Conservation (phyloP, 2,797 vertebrate genomes). For the Graptemys geographica region DNA sequence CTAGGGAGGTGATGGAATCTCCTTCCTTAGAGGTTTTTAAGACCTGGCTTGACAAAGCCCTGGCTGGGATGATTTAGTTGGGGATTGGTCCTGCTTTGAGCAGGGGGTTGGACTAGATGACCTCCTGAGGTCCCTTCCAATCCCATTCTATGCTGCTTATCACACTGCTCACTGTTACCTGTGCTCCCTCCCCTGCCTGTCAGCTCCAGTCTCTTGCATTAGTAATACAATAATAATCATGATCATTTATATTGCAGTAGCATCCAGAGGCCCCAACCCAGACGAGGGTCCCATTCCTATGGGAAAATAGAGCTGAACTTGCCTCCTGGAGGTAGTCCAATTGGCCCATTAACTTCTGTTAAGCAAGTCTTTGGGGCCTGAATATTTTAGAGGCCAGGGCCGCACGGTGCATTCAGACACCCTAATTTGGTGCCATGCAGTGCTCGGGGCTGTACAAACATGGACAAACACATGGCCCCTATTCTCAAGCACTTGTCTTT, state of each 20-base stretch:
- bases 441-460: neutral
- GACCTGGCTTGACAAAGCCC: too few species aligned
- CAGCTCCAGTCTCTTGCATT: neutral
- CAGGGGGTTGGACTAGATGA: too few species aligned
- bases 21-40: too few species aligned
- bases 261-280: neutral
- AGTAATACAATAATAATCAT: neutral
- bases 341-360: too few species aligned
- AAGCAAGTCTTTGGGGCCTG: neutral
- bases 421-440: neutral
- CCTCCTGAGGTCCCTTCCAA: too few species aligned
- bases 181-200: neutral
- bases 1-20: too few species aligned
- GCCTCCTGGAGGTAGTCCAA: too few species aligned
- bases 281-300: neutral
- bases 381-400: neutral
- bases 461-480: neutral
- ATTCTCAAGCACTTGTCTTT: neutral
- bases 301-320: too few species aligned
- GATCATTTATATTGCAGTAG: neutral
- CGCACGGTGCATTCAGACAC: neutral
- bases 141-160: too few species aligned
- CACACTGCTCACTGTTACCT: neutral
- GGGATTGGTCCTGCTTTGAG: too few species aligned
- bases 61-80: too few species aligned